Base-by-base conservation (phyloP, 2,113 vertebrate genomes). In the Naja naja region DNA sequence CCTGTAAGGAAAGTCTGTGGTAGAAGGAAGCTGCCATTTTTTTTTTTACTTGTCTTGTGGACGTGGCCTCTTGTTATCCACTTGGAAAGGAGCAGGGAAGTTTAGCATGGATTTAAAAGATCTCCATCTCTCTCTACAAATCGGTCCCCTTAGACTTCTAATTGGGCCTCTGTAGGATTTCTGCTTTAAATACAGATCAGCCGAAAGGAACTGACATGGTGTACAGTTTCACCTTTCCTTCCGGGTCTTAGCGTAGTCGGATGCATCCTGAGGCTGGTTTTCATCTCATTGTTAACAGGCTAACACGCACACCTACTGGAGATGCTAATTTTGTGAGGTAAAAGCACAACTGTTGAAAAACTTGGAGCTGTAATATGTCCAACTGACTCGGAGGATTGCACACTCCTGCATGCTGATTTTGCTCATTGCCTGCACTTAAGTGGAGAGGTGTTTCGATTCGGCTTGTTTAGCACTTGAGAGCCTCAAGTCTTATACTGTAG, bases 71-170 rank as follows among this genome's bases (percentile, higher is more conserved):
- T 95, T 96, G 94, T 96, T 95, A 93, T 88, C 93, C 94, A 94
- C 93, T 92, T 96, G 93, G 94, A 96, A 94, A 96, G 87, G 92
- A 90, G 96, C 96, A 95, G 95, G 85, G 93, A 95, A 95, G 94
- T 93, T 93, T 94, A 95, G 95, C 54, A 88, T 91, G 95, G 93
- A 94, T 95, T 95, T 94, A 91, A 96, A 85, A 96, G 95, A 92
- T 94, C 95, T 96, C 94, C 96, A 90, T 52, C 49, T 95, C 92
- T 92, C 94, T 94, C 93, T 95, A 86, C 88, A 93, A 94, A 93
- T 95, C 93, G 93, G 95, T 94, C 95, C 95, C 93, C 89, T 91
- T 89, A 93, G 91, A 58, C 91, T 85, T 91, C 93, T 91, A 97
- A 95, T 95, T 97, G 95, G 91, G 93, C 56, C 94, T 95, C 95